Conservation (phyloP, 2,113 vertebrate species). For the Phaetusa simplex region DNA sequence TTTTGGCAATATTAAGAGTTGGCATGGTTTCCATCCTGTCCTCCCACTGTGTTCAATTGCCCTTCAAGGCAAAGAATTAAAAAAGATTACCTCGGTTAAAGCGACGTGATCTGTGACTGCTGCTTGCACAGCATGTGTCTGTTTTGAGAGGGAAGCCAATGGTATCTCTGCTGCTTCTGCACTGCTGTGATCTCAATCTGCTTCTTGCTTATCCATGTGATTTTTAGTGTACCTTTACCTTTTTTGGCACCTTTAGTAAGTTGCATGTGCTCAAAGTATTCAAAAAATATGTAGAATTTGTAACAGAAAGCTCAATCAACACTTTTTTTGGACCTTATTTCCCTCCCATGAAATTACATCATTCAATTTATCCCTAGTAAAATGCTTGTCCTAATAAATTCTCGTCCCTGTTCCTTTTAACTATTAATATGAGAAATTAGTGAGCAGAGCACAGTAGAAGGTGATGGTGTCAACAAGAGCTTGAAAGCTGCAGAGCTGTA, state of each 20-base stretch:
- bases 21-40: not conserved
- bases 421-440: not conserved
- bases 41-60: not conserved
- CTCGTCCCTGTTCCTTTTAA: not conserved
- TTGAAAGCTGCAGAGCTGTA: not conserved
- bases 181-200: not conserved
- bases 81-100: not conserved
- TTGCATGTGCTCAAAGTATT: not conserved
- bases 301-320: not conserved
- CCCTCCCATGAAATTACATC: not conserved
- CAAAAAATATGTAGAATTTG: not conserved
- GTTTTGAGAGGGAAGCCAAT: not conserved
- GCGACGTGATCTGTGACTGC: not conserved
- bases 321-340: not conserved
- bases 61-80: slow-evolving; percentile 32
- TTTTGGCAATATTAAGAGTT: not conserved
- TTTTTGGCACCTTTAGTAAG: not conserved
- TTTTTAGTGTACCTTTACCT: not conserved
- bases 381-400: not conserved
- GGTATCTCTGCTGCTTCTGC: not conserved
- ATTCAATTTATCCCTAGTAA: not conserved
- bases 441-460: not conserved
- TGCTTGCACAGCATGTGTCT: not conserved
- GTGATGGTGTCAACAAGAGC: not conserved
- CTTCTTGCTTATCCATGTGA: not conserved